A percentile compares a stretch with the other conserved stretches of the same genome.
These are phyloP conservation scores for Drosophila crucigera DNA, from an alignment of 2,888 invertebrate species.

Conservation along the genomic window DNA sequence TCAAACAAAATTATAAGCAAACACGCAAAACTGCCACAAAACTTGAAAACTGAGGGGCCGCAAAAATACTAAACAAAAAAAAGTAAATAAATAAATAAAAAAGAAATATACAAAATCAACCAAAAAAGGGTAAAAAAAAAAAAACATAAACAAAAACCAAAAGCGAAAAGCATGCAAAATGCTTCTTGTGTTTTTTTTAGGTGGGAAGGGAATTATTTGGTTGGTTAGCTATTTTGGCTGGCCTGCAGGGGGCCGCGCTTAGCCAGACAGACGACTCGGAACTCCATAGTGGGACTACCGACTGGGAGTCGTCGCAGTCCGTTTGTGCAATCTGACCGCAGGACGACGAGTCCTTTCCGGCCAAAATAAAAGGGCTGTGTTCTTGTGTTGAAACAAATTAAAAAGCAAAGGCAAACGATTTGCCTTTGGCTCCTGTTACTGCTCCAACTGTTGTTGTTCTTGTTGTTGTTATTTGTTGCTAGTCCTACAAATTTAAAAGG, in stretches of 20 bases:
- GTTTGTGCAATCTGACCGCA: slow-evolving; percentile 53
- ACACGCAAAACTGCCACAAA: slow-evolving; percentile 82
- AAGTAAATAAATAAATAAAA: slow-evolving; percentile 9
- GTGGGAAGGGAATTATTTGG: slow-evolving; percentile 30
- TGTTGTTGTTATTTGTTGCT: slow-evolving; percentile 36
- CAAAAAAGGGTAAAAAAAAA: slow-evolving; percentile 49
- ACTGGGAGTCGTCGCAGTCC: slow-evolving; percentile 21
- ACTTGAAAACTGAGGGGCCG: slow-evolving; percentile 73
- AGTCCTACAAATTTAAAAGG: slow-evolving; percentile 29
- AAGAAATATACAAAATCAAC: slow-evolving; percentile 9
- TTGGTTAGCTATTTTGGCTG: slow-evolving; percentile 19
- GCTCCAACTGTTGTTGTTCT: neutral
- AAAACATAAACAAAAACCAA: slow-evolving; percentile 27
- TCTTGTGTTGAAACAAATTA: slow-evolving; percentile 43
- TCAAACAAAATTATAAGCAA: slow-evolving; percentile 81
- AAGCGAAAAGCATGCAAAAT: slow-evolving; percentile 48
- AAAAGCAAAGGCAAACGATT: slow-evolving; percentile 50
- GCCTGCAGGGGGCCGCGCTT: slow-evolving; percentile 20
- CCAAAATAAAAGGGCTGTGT: slow-evolving; percentile 47
- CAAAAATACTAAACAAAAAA: slow-evolving; percentile 31
- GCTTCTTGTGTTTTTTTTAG: slow-evolving; percentile 18
- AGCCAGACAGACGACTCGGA: slow-evolving; percentile 53
- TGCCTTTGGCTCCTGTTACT: slow-evolving; percentile 24
- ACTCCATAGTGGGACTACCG: slow-evolving; percentile 12
- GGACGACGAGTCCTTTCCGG: slow-evolving; percentile 38